Base-by-base conservation (phyloP, 2,888 invertebrate genomes). In the Drosophila anomelani region DNA sequence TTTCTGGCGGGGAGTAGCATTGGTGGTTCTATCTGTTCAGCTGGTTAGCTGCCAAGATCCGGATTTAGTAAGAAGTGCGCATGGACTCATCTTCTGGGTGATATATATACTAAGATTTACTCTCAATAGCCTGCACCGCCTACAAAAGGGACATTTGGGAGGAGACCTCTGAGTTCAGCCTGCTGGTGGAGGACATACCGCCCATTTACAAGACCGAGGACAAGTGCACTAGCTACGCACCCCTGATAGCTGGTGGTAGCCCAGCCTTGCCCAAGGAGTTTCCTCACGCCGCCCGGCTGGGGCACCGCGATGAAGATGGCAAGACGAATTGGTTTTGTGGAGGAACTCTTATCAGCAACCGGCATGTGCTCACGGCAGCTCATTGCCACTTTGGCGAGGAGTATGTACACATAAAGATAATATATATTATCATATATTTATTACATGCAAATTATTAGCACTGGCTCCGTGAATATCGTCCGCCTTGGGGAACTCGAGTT, bases 181-280 rank as follows among this genome's bases (percentile, higher is more conserved):
- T 77, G 20, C 73, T 83, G 0, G n/a, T 81, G 10, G 69, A 68
- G 2, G 68, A 60, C 17, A 76, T 77, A 0, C 54, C 70, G 1
- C 71, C 81, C 38, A 53, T 64, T 15, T 54, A 43, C 6, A 71
- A 76, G 34, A 74, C 62, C 2, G 15, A 79, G 44, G 86, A 90
- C 68, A 69, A 70, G 26, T 90, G 91, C 54, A 76, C 59, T 13
- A 71, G 59, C 39, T 77, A 78, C 12, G 64, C 77, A 20, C 82
- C 96, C 58, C 97, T 91, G 4, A 83, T 91, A 38, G 79, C 90
- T 7, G 90, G 81, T 9, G 91, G 91, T 4, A 69, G 56, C 41
- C 77, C 80, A 4, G 91, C 92, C 0, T 63, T 74, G 12, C 78
- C 90, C 0, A 88, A 87, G 57, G 92, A 92, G 66, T 92, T 92